A percentile compares a stretch with the other conserved stretches of the same genome.
Evolutionary conservation across 2,888 invertebrate genomes (phyloP).

Genomic region (Dione juno): DNA sequence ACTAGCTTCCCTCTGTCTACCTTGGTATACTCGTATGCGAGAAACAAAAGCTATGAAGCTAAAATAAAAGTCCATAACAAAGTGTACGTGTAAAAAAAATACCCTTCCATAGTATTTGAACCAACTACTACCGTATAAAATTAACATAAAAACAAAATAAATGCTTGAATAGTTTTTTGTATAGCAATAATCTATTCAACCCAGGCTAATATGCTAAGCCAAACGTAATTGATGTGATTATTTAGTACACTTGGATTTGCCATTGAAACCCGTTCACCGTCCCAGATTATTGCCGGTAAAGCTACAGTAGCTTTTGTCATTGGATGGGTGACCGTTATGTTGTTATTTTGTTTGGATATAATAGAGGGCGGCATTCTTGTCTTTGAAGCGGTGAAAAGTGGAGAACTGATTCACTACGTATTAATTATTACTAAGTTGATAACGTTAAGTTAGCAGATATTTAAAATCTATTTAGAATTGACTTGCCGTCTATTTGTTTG

Average conservation of each 20-base stretch:
- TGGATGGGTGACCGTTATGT: constrained; percentile 19
- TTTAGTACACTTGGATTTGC: constrained; percentile 39
- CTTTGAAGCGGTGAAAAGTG: not conserved
- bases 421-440: too few species aligned
- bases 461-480: too few species aligned
- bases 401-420: not conserved
- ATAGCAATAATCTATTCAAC: constrained; percentile 29
- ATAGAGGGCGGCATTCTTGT: not conserved
- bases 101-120: too few species aligned
- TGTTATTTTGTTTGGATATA: not conserved
- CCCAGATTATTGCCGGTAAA: constrained; percentile 41
- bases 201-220: constrained; percentile 39
- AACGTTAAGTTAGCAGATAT: too few species aligned
- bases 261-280: constrained; percentile 38
- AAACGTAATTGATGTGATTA: constrained; percentile 44
- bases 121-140: too few species aligned
- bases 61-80: too few species aligned
- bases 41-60: too few species aligned
- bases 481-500: too few species aligned
- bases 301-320: constrained; percentile 15
- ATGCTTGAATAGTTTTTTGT: constrained; percentile 13
- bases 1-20: too few species aligned
- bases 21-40: too few species aligned
- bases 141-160: constrained; percentile 8
- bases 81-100: too few species aligned